Evolutionary conservation across 1,140 invertebrate genomes (phyloP).

Genomic region (Zaprionus gabonicus): DNA sequence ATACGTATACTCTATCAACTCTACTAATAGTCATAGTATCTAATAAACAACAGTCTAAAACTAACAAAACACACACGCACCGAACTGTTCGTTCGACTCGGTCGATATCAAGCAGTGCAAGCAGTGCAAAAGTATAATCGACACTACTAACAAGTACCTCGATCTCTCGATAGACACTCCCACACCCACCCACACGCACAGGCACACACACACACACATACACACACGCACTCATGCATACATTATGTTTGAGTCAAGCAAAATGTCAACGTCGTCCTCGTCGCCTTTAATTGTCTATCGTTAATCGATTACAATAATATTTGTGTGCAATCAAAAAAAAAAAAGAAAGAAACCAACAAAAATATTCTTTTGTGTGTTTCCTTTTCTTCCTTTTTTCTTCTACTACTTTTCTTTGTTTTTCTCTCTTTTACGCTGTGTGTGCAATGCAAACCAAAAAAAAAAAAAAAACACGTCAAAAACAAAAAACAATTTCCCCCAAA

Average conservation of each 20-base stretch:
- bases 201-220: constrained; percentile 17
- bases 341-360: constrained; percentile 60
- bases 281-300: constrained; percentile 27
- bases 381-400: constrained; percentile 83
- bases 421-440: constrained; percentile 81
- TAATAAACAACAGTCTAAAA: constrained; percentile 4
- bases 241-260: constrained; percentile 36
- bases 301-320: constrained; percentile 23
- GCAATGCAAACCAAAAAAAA: constrained; percentile 46
- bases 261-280: constrained; percentile 33
- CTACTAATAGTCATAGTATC: constrained; percentile 25
- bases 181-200: constrained; percentile 1
- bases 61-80: constrained; percentile 14
- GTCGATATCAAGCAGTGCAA: constrained; percentile 23
- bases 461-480: constrained; percentile 37
- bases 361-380: constrained; percentile 81
- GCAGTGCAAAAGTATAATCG: constrained; percentile 6
- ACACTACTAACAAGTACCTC: constrained; percentile 11
- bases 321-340: constrained; percentile 31
- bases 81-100: background rate
- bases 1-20: constrained; percentile 14
- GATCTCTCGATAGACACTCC: constrained; percentile 6
- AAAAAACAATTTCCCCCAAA: constrained; percentile 44
- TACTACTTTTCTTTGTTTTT: constrained; percentile 80
- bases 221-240: constrained; percentile 17